Evolutionary conservation across 2,113 vertebrate genomes (phyloP).

Genomic region (Pseudolaguvia tuberculata): DNA sequence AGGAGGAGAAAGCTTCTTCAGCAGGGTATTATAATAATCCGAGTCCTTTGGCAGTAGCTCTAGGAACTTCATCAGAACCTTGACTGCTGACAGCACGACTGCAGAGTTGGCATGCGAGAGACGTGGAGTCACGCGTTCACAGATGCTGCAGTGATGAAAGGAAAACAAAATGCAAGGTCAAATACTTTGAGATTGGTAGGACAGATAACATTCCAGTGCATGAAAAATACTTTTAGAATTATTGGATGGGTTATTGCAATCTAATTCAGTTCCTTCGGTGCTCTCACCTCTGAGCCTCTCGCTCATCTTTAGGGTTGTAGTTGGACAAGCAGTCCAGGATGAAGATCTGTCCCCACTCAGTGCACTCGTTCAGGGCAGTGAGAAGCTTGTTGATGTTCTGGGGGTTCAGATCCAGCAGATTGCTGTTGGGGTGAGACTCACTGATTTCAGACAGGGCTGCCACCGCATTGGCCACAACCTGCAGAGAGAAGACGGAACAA

Average conservation of each 20-base stretch:
- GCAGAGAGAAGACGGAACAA: not conserved
- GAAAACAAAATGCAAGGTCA: not conserved
- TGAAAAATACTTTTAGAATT: not conserved
- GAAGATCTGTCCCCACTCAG: slow-evolving; percentile 99
- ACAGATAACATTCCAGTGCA: not conserved
- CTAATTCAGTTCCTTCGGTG: not conserved
- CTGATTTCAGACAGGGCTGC: slow-evolving; percentile 97
- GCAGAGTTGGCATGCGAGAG: slow-evolving; percentile 97
- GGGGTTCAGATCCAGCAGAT: slow-evolving; percentile 94
- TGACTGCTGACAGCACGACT: slow-evolving; percentile 94
- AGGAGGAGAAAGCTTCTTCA: slow-evolving; percentile 94
- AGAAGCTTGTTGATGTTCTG: slow-evolving; percentile 99
- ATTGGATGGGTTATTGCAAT: too few relatives aligned
- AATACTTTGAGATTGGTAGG: not conserved
- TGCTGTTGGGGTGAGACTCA: slow-evolving; percentile 98
- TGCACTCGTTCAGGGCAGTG: slow-evolving; percentile 95
- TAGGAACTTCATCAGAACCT: slow-evolving; percentile 98
- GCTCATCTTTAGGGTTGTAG: slow-evolving; percentile 97
- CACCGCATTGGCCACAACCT: slow-evolving; percentile 97
- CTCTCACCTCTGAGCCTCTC: slow-evolving; percentile 90
- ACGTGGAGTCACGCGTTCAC: slow-evolving; percentile 92
- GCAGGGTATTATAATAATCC: slow-evolving; percentile 93
- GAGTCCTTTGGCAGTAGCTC: slow-evolving; percentile 95
- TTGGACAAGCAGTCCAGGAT: slow-evolving; percentile 97
- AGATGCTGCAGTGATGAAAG: slow-evolving; percentile 73